Evolutionary conservation across 1,140 invertebrate genomes (phyloP), one percentile per base, ranked within the genome.

Genomic region (Sycophaga agraensis): DNA sequence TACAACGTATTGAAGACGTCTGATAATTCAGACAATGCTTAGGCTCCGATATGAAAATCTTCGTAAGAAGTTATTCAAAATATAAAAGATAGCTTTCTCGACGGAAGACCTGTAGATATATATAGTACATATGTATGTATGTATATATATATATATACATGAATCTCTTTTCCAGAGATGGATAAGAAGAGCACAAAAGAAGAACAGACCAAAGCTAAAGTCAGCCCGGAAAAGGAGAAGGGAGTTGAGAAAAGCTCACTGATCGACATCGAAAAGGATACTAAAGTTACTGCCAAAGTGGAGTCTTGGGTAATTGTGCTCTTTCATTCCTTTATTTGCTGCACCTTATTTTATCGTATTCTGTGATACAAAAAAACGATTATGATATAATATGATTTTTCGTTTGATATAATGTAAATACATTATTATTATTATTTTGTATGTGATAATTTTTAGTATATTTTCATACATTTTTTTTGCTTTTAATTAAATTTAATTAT

Each of bases 251-350:
- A 77, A 51, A 78, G 70, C 65, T 50, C 77, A 24, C 43, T 79
- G 5, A 79, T 79, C 46, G 77, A 79, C 70, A 49, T 78, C 9
- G 67, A 69, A n/a, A 74, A 74, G 26, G 75, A 77, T 0, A 24
- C 63, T 0, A 14, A 68, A 73, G 55, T 64, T 66, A 6, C 11
- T 57, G 17, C 73, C 68, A 50, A 77, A 77, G 58, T 75, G 71
- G 59, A 62, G 4, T 54, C 59, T 11, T 78, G 76, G 76, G 77
- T 79, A 54, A 69, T 31, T 31, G 5, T 31, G 6, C 16, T 49
- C 16, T 49, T 31, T 49, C 16, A n/a, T 16, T 26, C 54, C 43
- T 28, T 40, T 54, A 16, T 45, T 19, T 24, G n/a, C n/a, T n/a
- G n/a, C n/a, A n/a, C n/a, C n/a, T n/a, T n/a, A n/a, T n/a, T n/a